A percentile compares a stretch with the other conserved stretches of the same genome.
These are phyloP conservation scores for Capitella teleta DNA, from an alignment of 1,140 invertebrate species.

Conservation along the genomic window DNA sequence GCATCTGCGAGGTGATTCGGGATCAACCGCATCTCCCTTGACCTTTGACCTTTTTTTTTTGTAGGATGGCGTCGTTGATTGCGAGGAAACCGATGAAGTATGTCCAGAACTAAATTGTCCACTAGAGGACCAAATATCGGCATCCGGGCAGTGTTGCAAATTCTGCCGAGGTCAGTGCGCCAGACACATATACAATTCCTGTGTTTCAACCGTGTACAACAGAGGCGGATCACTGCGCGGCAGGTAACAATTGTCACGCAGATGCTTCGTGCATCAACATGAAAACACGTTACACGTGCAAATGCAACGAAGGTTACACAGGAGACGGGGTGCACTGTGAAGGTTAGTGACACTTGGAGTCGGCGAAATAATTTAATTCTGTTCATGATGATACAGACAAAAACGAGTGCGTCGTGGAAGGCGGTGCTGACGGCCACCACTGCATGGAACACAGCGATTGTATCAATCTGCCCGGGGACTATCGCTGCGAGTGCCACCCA, in stretches of 20 bases:
- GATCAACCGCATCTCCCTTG: no score
- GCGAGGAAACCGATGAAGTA: no score
- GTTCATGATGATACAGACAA: constrained; percentile 23
- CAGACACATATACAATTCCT: neutral
- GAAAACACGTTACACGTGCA: constrained; percentile 71
- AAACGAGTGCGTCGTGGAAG: constrained; percentile 29
- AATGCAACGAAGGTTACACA: constrained; percentile 66
- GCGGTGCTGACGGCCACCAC: constrained; percentile 48
- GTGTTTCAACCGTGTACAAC: neutral
- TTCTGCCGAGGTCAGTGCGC: constrained; percentile 65
- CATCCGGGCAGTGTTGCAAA: constrained; percentile 82
- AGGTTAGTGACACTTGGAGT: constrained; percentile 24
- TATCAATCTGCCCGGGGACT: constrained; percentile 36
- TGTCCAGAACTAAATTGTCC: no score
- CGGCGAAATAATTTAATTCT: neutral
- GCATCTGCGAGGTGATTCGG: no score
- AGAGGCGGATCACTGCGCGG: constrained; percentile 61
- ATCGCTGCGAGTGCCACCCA: constrained; percentile 29
- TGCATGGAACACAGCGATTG: constrained; percentile 56
- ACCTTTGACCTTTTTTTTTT: no score
- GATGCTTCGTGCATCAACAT: constrained; percentile 76
- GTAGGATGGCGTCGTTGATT: no score
- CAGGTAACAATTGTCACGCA: constrained; percentile 60
- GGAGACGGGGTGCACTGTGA: constrained; percentile 57
- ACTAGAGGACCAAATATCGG: no score